These are phyloP conservation scores for Takifugu flavidus DNA, from an alignment of 2,113 vertebrate genomes.

Conservation along the genomic window DNA sequence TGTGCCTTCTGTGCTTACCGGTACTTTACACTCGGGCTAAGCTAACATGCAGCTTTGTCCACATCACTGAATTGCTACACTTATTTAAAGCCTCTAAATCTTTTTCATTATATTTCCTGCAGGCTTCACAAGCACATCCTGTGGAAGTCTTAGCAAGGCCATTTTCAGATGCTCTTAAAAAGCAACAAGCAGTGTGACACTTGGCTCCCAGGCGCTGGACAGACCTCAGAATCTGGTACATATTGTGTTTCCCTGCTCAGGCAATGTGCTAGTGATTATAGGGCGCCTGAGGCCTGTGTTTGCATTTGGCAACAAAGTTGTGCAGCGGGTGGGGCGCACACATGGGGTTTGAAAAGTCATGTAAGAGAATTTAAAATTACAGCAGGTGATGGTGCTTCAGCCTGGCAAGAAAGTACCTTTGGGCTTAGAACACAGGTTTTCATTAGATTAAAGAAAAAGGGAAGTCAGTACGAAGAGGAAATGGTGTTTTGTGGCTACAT, in stretches of 20 bases:
- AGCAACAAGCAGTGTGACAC: constrained; percentile 35
- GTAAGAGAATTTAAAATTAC: not conserved
- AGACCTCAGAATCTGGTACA: constrained; percentile 43
- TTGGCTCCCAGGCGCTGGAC: constrained; percentile 34
- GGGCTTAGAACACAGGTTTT: not conserved
- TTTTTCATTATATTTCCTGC: too few species aligned
- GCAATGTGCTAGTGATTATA: constrained; percentile 69
- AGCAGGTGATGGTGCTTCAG: not conserved
- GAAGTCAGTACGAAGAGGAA: not conserved
- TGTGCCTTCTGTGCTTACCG: too few species aligned
- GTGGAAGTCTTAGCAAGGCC: constrained; percentile 16
- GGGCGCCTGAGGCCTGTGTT: constrained; percentile 50
- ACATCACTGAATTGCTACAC: too few species aligned
- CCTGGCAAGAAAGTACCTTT: not conserved
- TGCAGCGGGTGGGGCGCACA: constrained; percentile 34
- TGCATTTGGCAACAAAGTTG: constrained; percentile 37
- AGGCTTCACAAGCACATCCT: not conserved
- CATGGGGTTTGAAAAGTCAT: not conserved
- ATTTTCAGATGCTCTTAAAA: constrained; percentile 29
- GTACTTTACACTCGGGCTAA: too few species aligned
- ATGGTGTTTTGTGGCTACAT: not conserved
- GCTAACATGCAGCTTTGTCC: too few species aligned
- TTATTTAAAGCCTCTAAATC: too few species aligned
- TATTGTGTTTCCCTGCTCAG: constrained; percentile 22
- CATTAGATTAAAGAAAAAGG: not conserved